Evolutionary conservation across 2,797 vertebrate genomes (phyloP).

Genomic region (Acridotheres tristis): DNA sequence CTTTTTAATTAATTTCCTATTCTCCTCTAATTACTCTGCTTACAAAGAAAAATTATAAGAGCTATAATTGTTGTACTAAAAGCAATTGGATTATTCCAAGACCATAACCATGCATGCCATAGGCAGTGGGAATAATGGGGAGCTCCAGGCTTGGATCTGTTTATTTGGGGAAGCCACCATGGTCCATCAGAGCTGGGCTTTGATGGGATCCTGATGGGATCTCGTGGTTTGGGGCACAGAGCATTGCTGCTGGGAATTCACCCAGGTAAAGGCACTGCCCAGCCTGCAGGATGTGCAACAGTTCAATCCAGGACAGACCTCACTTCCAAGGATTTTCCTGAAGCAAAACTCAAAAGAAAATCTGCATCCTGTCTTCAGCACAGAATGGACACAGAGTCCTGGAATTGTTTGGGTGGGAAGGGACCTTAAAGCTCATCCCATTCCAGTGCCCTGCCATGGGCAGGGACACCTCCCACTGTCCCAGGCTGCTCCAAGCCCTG

Average conservation of each 20-base stretch:
- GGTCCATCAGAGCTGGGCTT: background rate
- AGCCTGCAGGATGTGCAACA: too few relatives aligned
- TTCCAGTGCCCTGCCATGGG: rapidly evolving
- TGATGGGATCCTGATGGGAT: background rate
- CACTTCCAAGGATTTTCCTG: background rate
- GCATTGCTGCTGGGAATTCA: background rate
- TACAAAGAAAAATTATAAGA: background rate
- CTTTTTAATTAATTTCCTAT: slow-evolving; percentile 50
- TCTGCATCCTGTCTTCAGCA: background rate
- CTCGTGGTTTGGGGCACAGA: background rate
- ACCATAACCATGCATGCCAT: background rate
- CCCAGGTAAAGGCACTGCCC: background rate
- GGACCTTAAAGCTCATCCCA: background rate
- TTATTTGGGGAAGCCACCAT: rapidly evolving
- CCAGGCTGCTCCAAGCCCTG: rapidly evolving
- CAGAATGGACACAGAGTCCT: background rate
- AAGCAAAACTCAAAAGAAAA: background rate
- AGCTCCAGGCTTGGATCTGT: background rate
- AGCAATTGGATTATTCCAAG: background rate
- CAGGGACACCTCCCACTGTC: rapidly evolving
- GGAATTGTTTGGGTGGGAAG: rapidly evolving
- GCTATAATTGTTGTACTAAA: background rate
- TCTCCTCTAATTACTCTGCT: slow-evolving; percentile 2
- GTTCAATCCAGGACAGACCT: background rate
- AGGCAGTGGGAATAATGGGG: background rate